Conservation (phyloP, 2,113 vertebrate genomes). For the Cyanistes caeruleus region DNA sequence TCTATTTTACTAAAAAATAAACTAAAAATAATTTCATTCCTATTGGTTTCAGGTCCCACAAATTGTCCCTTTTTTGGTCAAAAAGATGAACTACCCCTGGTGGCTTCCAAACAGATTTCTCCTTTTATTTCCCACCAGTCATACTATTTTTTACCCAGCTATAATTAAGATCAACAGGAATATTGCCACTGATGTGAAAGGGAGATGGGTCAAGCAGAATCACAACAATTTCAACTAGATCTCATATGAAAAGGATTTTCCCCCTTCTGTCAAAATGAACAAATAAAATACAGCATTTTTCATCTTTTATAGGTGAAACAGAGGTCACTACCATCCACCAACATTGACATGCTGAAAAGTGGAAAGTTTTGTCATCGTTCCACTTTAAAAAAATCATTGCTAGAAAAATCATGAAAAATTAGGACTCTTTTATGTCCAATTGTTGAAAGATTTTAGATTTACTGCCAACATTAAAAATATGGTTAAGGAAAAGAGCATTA, state of each 20-base stretch:
- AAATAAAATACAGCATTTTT: not conserved
- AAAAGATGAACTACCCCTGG: not conserved
- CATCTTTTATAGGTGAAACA: not conserved
- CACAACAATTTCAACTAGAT: not conserved
- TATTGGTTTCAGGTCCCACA: not conserved
- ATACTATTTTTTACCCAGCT: not conserved
- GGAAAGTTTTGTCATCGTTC: not conserved
- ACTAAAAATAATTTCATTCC: not conserved
- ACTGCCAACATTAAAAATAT: not conserved
- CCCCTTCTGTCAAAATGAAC: not conserved
- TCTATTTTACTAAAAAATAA: not conserved
- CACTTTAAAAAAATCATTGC: not conserved
- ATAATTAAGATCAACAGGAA: constrained; percentile 16
- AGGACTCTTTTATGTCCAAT: not conserved
- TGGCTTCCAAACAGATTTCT: not conserved
- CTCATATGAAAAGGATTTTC: not conserved
- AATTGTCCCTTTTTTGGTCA: not conserved
- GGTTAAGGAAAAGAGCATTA: not conserved
- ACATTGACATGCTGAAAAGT: not conserved
- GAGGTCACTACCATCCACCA: not conserved
- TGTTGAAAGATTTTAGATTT: not conserved
- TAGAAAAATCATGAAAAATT: not conserved
- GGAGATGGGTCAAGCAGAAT: not conserved
- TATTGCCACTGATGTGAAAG: not conserved
- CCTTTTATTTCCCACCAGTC: not conserved